phyloP scores from a whole-genome alignment of 2,888 invertebrate species.

The Charanyca ferruginea region DNA sequence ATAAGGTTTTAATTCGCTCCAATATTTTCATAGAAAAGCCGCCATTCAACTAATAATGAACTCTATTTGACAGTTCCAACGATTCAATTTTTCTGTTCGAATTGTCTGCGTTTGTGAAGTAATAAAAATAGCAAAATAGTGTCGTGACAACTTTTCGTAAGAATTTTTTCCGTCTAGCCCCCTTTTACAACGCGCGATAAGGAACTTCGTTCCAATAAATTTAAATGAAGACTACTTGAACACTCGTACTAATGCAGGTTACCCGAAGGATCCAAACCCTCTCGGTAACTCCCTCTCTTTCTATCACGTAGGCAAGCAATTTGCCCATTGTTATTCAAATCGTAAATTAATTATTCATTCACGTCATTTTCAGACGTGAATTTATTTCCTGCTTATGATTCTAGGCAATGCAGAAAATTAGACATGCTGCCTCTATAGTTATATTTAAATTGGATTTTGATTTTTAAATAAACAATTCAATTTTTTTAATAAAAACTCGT shows the following conservation, averaged over 20 bases:
- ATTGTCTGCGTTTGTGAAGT: too few relatives aligned
- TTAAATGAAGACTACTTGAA: conserved; percentile 11
- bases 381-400: conserved; percentile 71
- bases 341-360: conserved; percentile 84
- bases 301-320: conserved; percentile 69
- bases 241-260: conserved; percentile 37
- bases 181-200: too few relatives aligned
- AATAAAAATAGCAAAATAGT: too few relatives aligned
- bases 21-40: too few relatives aligned
- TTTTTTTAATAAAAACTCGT: not conserved
- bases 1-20: too few relatives aligned
- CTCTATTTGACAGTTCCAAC: too few relatives aligned
- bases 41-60: too few relatives aligned
- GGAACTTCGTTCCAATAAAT: too few relatives aligned
- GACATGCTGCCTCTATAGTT: conserved; percentile 24
- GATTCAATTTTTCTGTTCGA: too few relatives aligned
- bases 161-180: too few relatives aligned
- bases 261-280: conserved; percentile 21
- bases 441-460: conserved; percentile 21
- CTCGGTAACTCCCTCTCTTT: conserved; percentile 47
- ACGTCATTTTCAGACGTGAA: conserved; percentile 78
- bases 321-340: conserved; percentile 85
- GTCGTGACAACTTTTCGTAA: too few relatives aligned
- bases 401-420: conserved; percentile 40
- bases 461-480: not conserved